Base-by-base conservation (phyloP, 2,113 vertebrate genomes). In the Nothobranchius kuhntae region DNA sequence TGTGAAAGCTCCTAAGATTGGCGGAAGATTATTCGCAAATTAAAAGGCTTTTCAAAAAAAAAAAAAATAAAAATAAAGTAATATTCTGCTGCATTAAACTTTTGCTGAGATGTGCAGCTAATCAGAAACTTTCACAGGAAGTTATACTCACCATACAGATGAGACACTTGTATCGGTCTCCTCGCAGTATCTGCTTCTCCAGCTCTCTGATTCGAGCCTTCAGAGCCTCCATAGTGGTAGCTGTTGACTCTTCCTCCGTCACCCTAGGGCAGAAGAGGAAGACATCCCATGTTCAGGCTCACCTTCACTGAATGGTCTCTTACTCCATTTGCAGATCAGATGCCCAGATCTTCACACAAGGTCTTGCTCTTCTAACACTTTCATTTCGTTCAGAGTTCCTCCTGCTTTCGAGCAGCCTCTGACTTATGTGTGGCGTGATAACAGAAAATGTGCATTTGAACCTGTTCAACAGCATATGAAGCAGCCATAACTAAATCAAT, bases 111-210 rank as follows among this genome's bases (percentile, higher is more conserved):
- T 12, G 30, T 53, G 60, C 48, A 30, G 12, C 56, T 40, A 46
- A 9, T 24, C 40, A 36, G 6, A 38, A 35, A 42, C 9, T 7
- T 17, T 60, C 50, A 13, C 2, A 57, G 7, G 44, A 45, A 1
- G 30, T 30, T 8, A 54, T 74, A 89, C 96, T 95, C 91, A 99
- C 98, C 98, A 99, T 99, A 93, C 98, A 99, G 92, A 99, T 99
- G 92, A 99, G 96, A 95, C 98, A 99, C 95, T 99, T 99, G 94
- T 98, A 99, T 77, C 96, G 92, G 92, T 99, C 97, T 82, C 97
- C 98, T 91, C 98, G 92, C 83, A 96, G 96, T 48, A 99, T 95
- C 90, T 99, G 96, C 92, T 95, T 95, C 93, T 99, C 98, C 88
- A 99, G 93, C 90, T 99, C 98, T 87, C 96, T 93, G 92, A 99